Evolutionary conservation across 2,888 invertebrate species (phyloP), one percentile per base, ranked within the genome.

Genomic region (Parnassius apollo): DNA sequence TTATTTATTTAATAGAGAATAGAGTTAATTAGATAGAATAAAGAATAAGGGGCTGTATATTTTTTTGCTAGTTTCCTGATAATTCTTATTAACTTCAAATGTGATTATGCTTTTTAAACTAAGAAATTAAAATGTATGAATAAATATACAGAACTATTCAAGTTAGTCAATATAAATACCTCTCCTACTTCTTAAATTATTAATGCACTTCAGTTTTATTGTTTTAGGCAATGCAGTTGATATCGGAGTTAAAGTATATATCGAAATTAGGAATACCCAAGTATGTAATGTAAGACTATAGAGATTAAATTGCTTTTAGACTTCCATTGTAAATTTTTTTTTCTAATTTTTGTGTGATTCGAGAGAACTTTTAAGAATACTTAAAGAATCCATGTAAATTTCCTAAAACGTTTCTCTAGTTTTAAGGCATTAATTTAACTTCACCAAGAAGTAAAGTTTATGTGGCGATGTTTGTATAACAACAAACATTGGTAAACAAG

Each of bases 401-500:
- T 59, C 50, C 42, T 51, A 22, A 59, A 54, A 55, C 46, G 61
- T 62, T 62, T 48, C 48, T 44, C 51, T 59, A 63, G 56, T 59
- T 62, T 10, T 63, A 63, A 63, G 62, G 51, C 45, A 54, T 63
- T 51, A 49, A 63, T 63, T 59, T n/a, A 45, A 49, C 56, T 63
- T 63, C 59, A 59, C 50, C 44, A 59, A 59, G 54, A n/a, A 25
- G 25, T 59, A 49, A 63, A 59, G 64, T 69, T 9, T 70, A 57
- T 70, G 68, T 65, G 64, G 66, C 58, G 61, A 69, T 13, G 45
- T 68, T 72, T 70, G 69, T 67, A 66, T 69, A 66, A 68, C 69
- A 71, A 71, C 68, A 68, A 68, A 69, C 66, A 66, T 68, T 67
- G 70, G 67, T 71, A 71, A 74, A 68, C 66, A 69, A 71, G 68